Evolutionary conservation across 2,113 vertebrate genomes (phyloP), one percentile per base, ranked within the genome.

Genomic region (Hydrochoerus hydrochaeris): DNA sequence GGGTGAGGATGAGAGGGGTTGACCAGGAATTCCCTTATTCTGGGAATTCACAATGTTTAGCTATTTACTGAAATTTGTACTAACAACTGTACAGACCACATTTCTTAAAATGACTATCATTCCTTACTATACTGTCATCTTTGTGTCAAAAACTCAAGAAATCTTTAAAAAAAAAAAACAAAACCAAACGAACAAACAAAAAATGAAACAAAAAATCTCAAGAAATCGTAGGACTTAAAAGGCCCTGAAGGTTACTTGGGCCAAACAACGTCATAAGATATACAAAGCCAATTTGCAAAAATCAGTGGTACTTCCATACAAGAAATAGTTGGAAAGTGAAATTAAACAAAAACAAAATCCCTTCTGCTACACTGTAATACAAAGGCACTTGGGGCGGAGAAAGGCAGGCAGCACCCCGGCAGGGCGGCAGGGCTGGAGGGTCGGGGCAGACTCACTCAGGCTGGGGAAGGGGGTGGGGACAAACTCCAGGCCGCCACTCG

Each of bases 61-160:
- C 46, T 58, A 8, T 82, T 86, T 62, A 7, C 0, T 57, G 83
- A 75, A 63, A 85, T 19, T 62, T n/a, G 30, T 4, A 32, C 62
- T 35, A n/a, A 49, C 7, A 32, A 65, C 1, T 54, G 38, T 5
- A 32, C 1, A 44, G 38, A 57, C 11, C 0, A 9, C 24, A 38
- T 35, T 52, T 83, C 85, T 54, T 20, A 32, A 52, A 81, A 38
- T 22, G 5, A 35, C 78, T 35, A 12, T 5, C 3, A 19, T 77
- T 65, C 60, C 60, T 46, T 46, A 10, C 7, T 12, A 0, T 0
- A 2, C 0, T 7, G 5, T 38, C 24, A 7, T 35, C 4, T 7
- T 35, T 58, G 62, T 14, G 16, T n/a, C 57, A n/a, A 90, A 83
- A 46, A 65, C 24, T 60, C 82, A 69, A 69, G 73, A 32, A 85